Evolutionary conservation across 2,888 invertebrate genomes (phyloP), one percentile per base, ranked within the genome.

Genomic region (Trissolcus japonicus): DNA sequence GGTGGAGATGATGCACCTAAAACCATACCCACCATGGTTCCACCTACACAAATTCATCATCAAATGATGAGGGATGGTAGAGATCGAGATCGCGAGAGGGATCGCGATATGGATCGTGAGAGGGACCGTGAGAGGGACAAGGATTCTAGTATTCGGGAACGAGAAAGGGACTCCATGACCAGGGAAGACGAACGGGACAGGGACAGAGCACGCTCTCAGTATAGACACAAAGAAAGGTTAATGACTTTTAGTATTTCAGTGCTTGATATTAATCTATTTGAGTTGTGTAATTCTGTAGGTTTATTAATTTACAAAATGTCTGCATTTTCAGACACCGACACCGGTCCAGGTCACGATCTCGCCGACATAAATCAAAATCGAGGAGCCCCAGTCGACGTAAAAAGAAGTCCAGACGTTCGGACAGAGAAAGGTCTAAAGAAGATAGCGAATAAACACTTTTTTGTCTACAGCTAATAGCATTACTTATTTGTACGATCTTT

Each of bases 381-480:
- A 91, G 94, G 40, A 94, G 94, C 83, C 94, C 94, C 53, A 92
- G 93, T 73, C 92, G 93, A 77, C 90, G 93, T 62, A 94, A 94
- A 89, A 94, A 94, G 90, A 92, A 92, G 87, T 91, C 91, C 14
- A 93, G 95, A 84, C 93, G 95, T 46, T 94, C 95, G 81, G 93
- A 93, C 65, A 83, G 88, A 14, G 89, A 89, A 79, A 85, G 88
- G 40, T 89, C 89, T 54, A 93, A 93, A 79, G 95, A 94, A 76
- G 94, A 94, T 46, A 93, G 93, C 56, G 93, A 94, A 90, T 94
- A 90, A 89, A 25, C 3, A 4, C 25, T 25, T 25, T 25, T 19
- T 25, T 25, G 25, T 25, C 25, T 25, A 3, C 25, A 25, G 4
- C 3, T 25, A 25, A 25, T 25, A 25, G 25, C 25, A 25, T n/a